Evolutionary conservation across 2,797 vertebrate species (phyloP), one percentile per base, ranked within the genome.

Genomic region (Dendrocincla tyrannina): DNA sequence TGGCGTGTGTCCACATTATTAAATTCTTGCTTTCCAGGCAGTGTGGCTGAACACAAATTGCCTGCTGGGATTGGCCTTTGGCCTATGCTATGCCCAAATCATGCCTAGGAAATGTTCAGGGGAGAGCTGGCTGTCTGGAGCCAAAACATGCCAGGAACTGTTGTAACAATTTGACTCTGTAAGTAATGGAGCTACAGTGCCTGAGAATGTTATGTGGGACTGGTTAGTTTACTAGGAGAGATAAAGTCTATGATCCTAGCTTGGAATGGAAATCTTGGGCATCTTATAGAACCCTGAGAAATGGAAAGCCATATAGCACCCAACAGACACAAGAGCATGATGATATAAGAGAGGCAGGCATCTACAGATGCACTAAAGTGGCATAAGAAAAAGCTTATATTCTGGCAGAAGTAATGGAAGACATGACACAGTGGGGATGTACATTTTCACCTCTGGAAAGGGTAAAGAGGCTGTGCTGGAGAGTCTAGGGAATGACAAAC

Each of bases 51-150:
- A 55, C 64, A 80, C 55, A 95, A 28, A 75, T 81, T 86, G 58
- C 89, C 89, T 95, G 88, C 89, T 96, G 91, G 58, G 69, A 64
- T 69, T 96, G 82, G 91, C 62, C 94, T 97, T 97, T 96, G 93
- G 91, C 73, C 88, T 96, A 6, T 84, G 88, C 42, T 84, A 75
- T 95, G 85, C 89, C 85, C 79, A 93, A 81, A 88, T 66, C 68
- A 55, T 84, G 62, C 46, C 79, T 93, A 69, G 73, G 88, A 80
- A 88, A 37, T 12, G 27, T 72, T 88, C 66, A 73, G 62, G 46
- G 64, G 53, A 89, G 16, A 30, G 24, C 19, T 78, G 58, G n/a
- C 35, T 72, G 42, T 62, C 59, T 55, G 25, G 46, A 94, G 69
- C 33, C 85, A 91, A 89, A 92, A 62, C 85, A 24, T 85, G 78